Base-by-base conservation (phyloP, 53 echinoderm and acorn worm genomes). In the Astropecten irregularis region DNA sequence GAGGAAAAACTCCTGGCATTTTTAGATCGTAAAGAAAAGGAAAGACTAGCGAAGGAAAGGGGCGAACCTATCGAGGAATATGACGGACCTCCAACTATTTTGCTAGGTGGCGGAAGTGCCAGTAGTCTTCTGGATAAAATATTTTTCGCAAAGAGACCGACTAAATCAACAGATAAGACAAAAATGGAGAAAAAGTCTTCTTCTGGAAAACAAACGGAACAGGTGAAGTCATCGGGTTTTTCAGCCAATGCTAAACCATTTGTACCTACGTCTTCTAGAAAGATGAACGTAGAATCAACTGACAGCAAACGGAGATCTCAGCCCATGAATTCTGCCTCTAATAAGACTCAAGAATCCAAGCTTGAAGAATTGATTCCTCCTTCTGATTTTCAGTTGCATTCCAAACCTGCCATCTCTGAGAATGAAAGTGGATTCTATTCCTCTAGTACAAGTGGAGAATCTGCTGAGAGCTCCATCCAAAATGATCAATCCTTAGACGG, bases 341-440 rank as follows among this genome's bases (percentile, higher is more conserved):
- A 10, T 48, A 14, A 11, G 2, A 2, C 7, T 33, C 19, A 34
- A 19, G 50, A 58, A 30, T 58, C 9, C 13, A 9, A 64, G 38
- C 19, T 4, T 37, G n/a, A 1, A 16, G 65, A 64, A 37, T 18
- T 38, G 3, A 2, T 9, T 20, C 21, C 31, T 26, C 13, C n/a
- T 13, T 4, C 52, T 4, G 10, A 21, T 48, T 49, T 34, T n/a
- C 51, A 51, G 18, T 34, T 2, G 16, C 23, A 50, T 36, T 26
- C 53, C 5, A 18, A 71, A 71, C 8, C 52, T 50, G 71, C 20
- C 18, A 40, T 9, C 21, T 1, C n/a, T 25, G 40, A 57, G 21
- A 2, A 19, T 26, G 76, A 57, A 32, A 76, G 76, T 42, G 76
- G 76, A 1, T 76, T 57, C 16, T 57, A 56, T 76, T 76, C 76